Conservation (phyloP, 2,113 vertebrate genomes). For the Genyomyrus donnyi region DNA sequence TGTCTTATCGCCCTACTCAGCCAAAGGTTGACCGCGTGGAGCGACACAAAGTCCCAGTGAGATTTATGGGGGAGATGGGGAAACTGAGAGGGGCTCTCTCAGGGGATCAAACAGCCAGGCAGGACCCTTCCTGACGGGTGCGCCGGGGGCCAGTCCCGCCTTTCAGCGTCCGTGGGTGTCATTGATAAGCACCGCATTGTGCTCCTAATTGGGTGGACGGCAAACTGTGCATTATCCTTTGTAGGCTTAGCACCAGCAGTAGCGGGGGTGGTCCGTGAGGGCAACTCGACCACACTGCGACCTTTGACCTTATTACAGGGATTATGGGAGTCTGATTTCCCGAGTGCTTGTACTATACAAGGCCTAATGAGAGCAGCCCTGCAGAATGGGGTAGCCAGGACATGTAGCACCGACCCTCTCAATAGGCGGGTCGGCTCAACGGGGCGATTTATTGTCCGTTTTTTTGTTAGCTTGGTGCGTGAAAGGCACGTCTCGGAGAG, state of each 20-base stretch:
- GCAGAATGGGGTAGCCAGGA: neutral
- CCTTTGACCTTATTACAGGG: constrained; percentile 25
- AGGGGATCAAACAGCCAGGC: constrained; percentile 10
- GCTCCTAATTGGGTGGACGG: constrained; percentile 16
- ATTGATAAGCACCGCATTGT: constrained; percentile 8
- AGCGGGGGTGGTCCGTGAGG: constrained; percentile 8
- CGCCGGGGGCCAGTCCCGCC: neutral
- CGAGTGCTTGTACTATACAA: constrained; percentile 15
- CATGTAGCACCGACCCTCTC: neutral
- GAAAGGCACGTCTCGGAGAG: neutral
- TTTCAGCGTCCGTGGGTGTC: constrained; percentile 17
- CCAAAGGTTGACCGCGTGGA: neutral
- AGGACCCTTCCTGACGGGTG: neutral
- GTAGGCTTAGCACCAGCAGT: constrained; percentile 9
- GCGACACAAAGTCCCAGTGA: neutral
- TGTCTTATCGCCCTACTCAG: neutral
- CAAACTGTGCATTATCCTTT: constrained; percentile 16
- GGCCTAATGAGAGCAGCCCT: constrained; percentile 11
- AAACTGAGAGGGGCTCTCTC: neutral
- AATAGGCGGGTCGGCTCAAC: neutral
- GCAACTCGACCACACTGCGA: neutral
- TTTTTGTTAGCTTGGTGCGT: neutral
- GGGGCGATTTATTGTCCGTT: neutral
- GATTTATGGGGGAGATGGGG: neutral
- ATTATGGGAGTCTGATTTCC: constrained; percentile 28